Percentiles rank a stretch among this genome's conserved stretches.
phyloP scores from a whole-genome alignment of 2,113 vertebrate genomes.

The Labeo catla region DNA sequence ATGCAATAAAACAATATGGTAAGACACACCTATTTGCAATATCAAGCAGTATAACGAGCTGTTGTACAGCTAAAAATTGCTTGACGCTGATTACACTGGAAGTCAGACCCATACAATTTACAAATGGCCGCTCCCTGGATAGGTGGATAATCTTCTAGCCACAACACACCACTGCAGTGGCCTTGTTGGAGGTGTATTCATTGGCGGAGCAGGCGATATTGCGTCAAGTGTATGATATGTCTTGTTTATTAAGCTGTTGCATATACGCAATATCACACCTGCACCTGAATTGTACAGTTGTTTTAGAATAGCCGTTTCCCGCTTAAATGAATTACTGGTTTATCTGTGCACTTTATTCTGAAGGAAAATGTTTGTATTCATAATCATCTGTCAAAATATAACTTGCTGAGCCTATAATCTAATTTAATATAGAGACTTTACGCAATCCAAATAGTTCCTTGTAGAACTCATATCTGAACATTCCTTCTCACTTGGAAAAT shows the following conservation, averaged over 20 bases:
- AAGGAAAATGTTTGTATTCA: not conserved
- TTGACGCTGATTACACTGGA: no score
- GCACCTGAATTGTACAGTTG: not conserved
- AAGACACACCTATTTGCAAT: no score
- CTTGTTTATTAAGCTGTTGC: not conserved
- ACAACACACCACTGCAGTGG: not conserved
- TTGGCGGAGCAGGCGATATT: not conserved
- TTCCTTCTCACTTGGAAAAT: not conserved
- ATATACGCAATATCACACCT: not conserved
- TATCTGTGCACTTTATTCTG: not conserved
- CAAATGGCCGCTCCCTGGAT: no score
- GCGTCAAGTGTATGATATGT: not conserved
- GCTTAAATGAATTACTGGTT: not conserved
- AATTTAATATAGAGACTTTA: not conserved
- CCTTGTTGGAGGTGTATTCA: not conserved
- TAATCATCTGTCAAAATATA: not conserved
- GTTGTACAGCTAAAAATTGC: no score
- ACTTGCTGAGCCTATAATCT: not conserved
- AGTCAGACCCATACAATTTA: no score
- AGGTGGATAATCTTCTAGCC: no score
- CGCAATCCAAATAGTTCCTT: not conserved
- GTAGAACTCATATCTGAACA: not conserved
- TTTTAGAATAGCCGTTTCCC: not conserved
- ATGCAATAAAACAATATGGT: no score
- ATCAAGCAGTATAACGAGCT: no score